A percentile compares a stretch with the other conserved stretches of the same genome.
Evolutionary conservation across 2,797 vertebrate species (phyloP).

Genomic region (Xenopus petersii): DNA sequence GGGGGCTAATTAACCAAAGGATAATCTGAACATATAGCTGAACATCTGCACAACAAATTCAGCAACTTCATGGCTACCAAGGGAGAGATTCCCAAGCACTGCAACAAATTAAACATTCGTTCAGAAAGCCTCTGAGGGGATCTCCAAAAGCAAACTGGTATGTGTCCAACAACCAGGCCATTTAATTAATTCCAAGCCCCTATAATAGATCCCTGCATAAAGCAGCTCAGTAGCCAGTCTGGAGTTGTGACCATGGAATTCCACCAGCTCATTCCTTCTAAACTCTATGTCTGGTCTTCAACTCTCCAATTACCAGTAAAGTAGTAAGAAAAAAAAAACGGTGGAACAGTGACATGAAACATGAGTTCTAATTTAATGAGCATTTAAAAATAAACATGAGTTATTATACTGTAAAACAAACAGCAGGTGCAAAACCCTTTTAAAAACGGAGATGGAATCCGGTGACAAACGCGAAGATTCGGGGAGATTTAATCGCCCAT

Average conservation of each 20-base stretch:
- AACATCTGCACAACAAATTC: slow-evolving; percentile 82
- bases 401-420: no score
- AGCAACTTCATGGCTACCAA: slow-evolving; percentile 56
- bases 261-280: no score
- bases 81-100: slow-evolving; percentile 59
- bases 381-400: no score
- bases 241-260: background rate
- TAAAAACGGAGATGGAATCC: no score
- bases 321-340: no score
- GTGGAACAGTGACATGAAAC: no score
- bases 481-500: no score
- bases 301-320: no score
- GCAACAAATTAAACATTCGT: slow-evolving; percentile 57
- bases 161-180: slow-evolving; percentile 24
- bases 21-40: slow-evolving; percentile 14
- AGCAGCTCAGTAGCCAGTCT: slow-evolving; percentile 25
- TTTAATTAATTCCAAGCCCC: slow-evolving; percentile 16
- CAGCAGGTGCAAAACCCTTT: no score
- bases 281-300: no score
- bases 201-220: slow-evolving; percentile 5
- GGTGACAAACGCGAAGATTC: no score
- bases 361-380: no score
- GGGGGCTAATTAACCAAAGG: background rate
- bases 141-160: slow-evolving; percentile 40
- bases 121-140: slow-evolving; percentile 56